Base-by-base conservation (phyloP, 2,113 vertebrate genomes). In the Sander vitreus region DNA sequence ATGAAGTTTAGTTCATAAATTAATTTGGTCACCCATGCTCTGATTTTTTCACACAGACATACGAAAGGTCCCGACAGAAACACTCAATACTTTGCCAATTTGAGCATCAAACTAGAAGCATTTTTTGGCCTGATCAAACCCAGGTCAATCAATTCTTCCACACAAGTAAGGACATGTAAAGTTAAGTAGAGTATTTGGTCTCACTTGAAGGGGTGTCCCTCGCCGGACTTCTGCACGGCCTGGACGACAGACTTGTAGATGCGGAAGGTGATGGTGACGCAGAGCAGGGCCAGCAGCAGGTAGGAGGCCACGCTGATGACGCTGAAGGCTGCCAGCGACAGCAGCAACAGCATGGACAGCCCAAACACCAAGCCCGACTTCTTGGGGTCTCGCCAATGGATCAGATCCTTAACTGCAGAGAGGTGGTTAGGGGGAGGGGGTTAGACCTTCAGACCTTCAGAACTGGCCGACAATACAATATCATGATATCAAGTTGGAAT, bases 161-260 rank as follows among this genome's bases (percentile, higher is more conserved):
- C 14, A 63, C 6, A 16, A 27, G 8, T 2, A 1, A 45, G 33
- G 58, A 14, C 51, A 50, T 16, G 11, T 48, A 45, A 54, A 60
- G 12, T 27, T 12, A 36, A 50, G 60, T 3, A 10, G 12, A 25
- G 27, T 33, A 4, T 18, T 4, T 6, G 2, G 19, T 27, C 97
- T 96, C 90, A 99, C 97, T 96, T 97, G 95, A 99, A 99, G 8
- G 97, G 97, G 81, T 99, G 97, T 6, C 97, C 97, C 0, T 99
- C 97, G 8, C 86, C 94, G 25, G 97, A 97, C 80, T 98, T 98
- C 92, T 98, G 97, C 76, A 99, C 95, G 0, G 97, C 97, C 92
- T 99, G 97, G 81, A 98, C 91, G 66, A 98, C 97, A 0, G 97
- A 97, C 89, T 95, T 96, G 94, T 97, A 98, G 93, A 98, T 94